Evolutionary conservation across 2,797 vertebrate species (phyloP).

Genomic region (Menidia menidia): DNA sequence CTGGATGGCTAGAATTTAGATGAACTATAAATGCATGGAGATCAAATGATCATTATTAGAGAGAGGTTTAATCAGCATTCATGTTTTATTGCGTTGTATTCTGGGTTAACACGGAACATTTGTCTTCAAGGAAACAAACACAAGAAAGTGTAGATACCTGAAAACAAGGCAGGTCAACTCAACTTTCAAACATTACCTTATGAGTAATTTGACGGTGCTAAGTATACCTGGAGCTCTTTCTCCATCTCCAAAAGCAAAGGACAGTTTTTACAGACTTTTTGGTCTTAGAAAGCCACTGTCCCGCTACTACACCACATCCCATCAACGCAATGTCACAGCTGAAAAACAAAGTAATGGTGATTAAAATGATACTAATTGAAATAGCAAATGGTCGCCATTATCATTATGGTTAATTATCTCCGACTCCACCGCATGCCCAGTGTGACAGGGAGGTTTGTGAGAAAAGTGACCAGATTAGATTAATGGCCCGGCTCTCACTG

Average conservation of each 20-base stretch:
- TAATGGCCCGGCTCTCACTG: constrained; percentile 48
- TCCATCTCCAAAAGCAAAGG: neutral
- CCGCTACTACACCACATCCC: constrained; percentile 43
- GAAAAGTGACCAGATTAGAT: constrained; percentile 41
- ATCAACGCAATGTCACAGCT: constrained; percentile 70
- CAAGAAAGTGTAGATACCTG: neutral
- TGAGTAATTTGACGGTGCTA: neutral
- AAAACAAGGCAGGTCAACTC: neutral
- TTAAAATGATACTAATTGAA: constrained; percentile 72
- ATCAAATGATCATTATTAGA: constrained; percentile 8
- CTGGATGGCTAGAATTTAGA: no score
- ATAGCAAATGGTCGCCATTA: constrained; percentile 67
- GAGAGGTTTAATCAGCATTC: constrained; percentile 13
- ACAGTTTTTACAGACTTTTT: no score
- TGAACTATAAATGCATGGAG: no score
- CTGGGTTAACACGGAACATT: neutral
- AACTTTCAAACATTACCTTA: neutral
- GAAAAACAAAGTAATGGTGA: constrained; percentile 75
- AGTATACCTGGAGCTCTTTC: neutral
- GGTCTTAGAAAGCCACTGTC: no score
- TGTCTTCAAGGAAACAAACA: neutral
- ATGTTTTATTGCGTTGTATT: neutral
- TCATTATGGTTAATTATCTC: constrained; percentile 74
- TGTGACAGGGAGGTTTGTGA: constrained; percentile 46
- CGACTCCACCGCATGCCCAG: constrained; percentile 24